Base-by-base conservation (phyloP, 1,140 invertebrate species). In the Lordiphosa clarofinis region DNA sequence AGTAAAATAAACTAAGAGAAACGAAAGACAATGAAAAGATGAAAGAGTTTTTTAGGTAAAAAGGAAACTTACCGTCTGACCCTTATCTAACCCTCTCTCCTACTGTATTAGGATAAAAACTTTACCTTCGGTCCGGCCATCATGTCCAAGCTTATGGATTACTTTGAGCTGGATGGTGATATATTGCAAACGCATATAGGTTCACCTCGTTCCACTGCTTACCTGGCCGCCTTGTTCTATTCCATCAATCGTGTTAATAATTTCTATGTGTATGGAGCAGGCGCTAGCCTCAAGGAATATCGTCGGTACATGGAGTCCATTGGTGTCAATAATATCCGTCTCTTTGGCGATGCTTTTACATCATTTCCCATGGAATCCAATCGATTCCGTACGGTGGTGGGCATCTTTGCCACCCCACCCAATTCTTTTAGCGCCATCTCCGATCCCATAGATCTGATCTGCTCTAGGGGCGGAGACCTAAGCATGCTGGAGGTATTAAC, bases 351-450 rank as follows among this genome's bases (percentile, higher is more conserved):
- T 58, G 88, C 90, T 2, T 92, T 93, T 12, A 90, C 92, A 48
- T 91, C 91, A 43, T 90, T 92, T n/a, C 90, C 90, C 13, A 90
- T 92, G 6, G 86, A 90, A 21, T 91, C 91, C 4, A 86, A 87
- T 47, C 90, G 91, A 3, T 90, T 95, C 61, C 92, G 94, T 55
- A 91, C 92, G 12, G 94, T 94, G 0, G 94, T 94, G 0, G 92
- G 94, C 0, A 92, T 94, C 3, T 89, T 95, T 59, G 94, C 94
- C 3, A 93, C 93, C 1, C 94, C 94, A 0, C 93, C 93, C 0
- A 94, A 94, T 70, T 94, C 94, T 1, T 95, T 94, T 67, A 94
- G 93, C 0, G 93, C 94, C 2, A 91, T 95, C 6, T 91, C 90
- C 0, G 94, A 95, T 86, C 92, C 94, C 1, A 94, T 95, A 4